Evolutionary conservation across 2,113 vertebrate species (phyloP).

Genomic region (Nipponia nippon): DNA sequence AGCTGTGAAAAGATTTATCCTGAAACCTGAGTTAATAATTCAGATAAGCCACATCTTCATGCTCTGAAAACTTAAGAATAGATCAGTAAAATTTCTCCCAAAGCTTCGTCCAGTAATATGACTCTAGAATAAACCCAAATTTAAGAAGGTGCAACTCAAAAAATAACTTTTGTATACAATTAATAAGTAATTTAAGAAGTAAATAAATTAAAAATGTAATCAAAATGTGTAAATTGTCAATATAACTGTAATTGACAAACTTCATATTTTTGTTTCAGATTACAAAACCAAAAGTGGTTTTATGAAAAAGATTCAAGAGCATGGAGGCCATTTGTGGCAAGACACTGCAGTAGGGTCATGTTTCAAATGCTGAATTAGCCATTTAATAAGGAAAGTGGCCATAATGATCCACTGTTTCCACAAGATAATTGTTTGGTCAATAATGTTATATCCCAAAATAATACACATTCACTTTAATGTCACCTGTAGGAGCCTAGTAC

Average conservation of each 20-base stretch:
- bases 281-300: background rate
- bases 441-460: conserved; percentile 26
- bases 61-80: background rate
- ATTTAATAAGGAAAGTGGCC: background rate
- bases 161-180: background rate
- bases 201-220: background rate
- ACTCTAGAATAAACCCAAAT: background rate
- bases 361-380: conserved; percentile 16
- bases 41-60: background rate
- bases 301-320: background rate
- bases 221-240: background rate
- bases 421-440: conserved; percentile 43
- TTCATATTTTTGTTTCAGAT: background rate
- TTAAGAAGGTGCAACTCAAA: background rate
- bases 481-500: background rate
- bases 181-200: background rate
- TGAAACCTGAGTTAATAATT: background rate
- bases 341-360: background rate
- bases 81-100: background rate
- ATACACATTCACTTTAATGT: conserved; percentile 2
- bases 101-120: background rate
- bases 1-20: background rate
- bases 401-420: conserved; percentile 5
- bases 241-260: background rate
- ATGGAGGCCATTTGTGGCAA: background rate